Evolutionary conservation across 2,888 invertebrate species (phyloP).

Genomic region (Acrobasis suavella): DNA sequence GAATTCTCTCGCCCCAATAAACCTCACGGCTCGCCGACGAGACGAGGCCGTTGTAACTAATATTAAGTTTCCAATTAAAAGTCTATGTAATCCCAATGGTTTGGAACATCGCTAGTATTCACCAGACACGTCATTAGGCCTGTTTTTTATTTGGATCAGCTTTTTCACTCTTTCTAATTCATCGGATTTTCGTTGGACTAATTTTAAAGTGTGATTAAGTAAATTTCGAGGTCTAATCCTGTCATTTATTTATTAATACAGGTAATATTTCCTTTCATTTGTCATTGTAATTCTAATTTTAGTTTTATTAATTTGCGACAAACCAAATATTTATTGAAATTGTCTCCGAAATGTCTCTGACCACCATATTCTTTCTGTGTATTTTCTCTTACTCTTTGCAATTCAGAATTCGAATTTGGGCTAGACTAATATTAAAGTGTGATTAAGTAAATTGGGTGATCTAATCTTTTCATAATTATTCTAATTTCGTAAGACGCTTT

Average conservation of each 20-base stretch:
- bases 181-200: not conserved
- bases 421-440: too few relatives aligned
- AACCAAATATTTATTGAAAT: too few relatives aligned
- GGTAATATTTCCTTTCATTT: too few relatives aligned
- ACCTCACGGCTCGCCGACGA: constrained; percentile 47
- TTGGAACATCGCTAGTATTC: constrained; percentile 6
- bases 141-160: not conserved
- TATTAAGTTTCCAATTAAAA: constrained; percentile 50
- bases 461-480: not conserved
- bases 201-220: not conserved
- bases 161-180: constrained; percentile 3
- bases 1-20: constrained; percentile 74
- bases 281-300: too few relatives aligned
- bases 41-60: constrained; percentile 39
- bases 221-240: too few relatives aligned
- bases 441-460: too few relatives aligned
- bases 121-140: not conserved
- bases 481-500: not conserved
- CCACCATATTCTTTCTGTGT: too few relatives aligned
- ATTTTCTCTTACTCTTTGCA: too few relatives aligned
- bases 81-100: constrained; percentile 14
- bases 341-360: too few relatives aligned
- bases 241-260: too few relatives aligned
- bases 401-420: too few relatives aligned
- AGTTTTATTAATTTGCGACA: too few relatives aligned